Conservation (phyloP, 2,888 invertebrate genomes). For the Chloroclystis v-ata region DNA sequence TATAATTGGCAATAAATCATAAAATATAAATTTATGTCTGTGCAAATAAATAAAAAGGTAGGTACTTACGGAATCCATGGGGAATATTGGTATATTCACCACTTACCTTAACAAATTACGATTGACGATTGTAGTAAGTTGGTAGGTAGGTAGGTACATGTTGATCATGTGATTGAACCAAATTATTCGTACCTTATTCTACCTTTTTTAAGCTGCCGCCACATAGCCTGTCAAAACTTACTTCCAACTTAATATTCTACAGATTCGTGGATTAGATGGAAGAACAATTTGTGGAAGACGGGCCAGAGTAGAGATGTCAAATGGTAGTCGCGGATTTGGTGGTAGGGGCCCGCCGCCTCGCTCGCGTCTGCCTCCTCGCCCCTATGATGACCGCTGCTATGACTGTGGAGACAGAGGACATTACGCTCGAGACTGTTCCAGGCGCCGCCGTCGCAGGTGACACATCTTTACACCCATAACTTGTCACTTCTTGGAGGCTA, state of each 20-base stretch:
- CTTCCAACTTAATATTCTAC: background rate
- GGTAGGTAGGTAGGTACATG: no score
- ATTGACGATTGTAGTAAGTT: no score
- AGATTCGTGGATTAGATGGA: slow-evolving; percentile 82
- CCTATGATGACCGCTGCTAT: slow-evolving; percentile 95
- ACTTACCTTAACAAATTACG: no score
- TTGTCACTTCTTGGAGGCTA: no score
- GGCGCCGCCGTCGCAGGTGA: slow-evolving; percentile 81
- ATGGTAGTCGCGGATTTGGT: slow-evolving; percentile 83
- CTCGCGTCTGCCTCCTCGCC: slow-evolving; percentile 83
- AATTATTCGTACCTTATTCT: no score
- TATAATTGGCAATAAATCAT: no score
- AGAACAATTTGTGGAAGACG: slow-evolving; percentile 92
- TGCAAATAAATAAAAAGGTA: no score
- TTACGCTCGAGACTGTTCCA: slow-evolving; percentile 93
- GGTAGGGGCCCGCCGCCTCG: slow-evolving; percentile 79
- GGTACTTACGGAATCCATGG: no score
- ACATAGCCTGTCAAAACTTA: background rate
- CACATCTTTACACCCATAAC: slow-evolving; percentile 15
- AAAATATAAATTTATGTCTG: no score
- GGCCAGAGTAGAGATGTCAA: slow-evolving; percentile 94
- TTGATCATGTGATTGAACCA: no score
- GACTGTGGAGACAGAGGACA: slow-evolving; percentile 96
- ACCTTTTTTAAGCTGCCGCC: no score
- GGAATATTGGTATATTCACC: no score